Percentiles rank a stretch among this genome's conserved stretches.
Conservation (phyloP, 1,140 invertebrate genomes). For the Panulirus ornatus region DNA sequence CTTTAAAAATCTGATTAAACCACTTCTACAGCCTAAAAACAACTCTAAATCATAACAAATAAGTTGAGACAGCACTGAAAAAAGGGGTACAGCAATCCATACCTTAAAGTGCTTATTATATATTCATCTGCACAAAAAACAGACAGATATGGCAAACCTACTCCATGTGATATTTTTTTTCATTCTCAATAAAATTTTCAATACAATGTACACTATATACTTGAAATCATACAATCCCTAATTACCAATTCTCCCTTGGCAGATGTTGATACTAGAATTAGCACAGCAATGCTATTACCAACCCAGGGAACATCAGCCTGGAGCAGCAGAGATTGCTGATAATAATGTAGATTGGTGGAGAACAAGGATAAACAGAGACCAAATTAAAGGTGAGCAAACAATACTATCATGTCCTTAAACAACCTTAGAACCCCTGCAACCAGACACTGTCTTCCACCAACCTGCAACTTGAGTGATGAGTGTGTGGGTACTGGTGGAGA, state of each 20-base stretch:
- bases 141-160: slow-evolving; percentile 45
- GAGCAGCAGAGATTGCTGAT: slow-evolving; percentile 57
- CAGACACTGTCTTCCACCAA: slow-evolving; percentile 52
- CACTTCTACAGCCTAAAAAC: slow-evolving; percentile 31
- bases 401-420: slow-evolving; percentile 46
- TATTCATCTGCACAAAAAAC: slow-evolving; percentile 34
- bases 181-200: not conserved
- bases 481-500: slow-evolving; percentile 1
- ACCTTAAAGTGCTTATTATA: slow-evolving; percentile 30
- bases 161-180: not conserved
- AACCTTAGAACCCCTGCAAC: slow-evolving; percentile 61
- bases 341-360: slow-evolving; percentile 49
- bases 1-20: not conserved
- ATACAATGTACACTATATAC: not conserved
- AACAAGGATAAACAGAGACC: slow-evolving; percentile 56
- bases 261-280: slow-evolving; percentile 30
- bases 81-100: slow-evolving; percentile 25
- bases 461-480: slow-evolving; percentile 34
- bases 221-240: slow-evolving; percentile 11
- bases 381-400: slow-evolving; percentile 65
- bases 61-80: not conserved
- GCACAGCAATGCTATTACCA: slow-evolving; percentile 37
- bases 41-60: slow-evolving; percentile 1
- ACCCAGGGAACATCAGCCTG: slow-evolving; percentile 36
- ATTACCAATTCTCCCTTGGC: slow-evolving; percentile 46